Evolutionary conservation across 2,113 vertebrate genomes (phyloP).

Genomic region (Datnioides undecimradiatus): DNA sequence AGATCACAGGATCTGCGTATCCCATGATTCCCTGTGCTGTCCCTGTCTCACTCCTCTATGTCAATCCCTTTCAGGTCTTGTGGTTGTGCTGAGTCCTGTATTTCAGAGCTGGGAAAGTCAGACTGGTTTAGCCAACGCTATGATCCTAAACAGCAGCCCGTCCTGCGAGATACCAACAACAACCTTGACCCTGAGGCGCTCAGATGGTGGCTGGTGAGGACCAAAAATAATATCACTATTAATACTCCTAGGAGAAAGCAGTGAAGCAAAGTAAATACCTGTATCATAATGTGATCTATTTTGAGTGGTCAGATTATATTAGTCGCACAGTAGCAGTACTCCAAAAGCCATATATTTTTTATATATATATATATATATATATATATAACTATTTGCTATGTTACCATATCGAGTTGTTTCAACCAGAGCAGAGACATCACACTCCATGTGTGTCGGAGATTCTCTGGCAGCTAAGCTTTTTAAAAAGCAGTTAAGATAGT

Average conservation of each 20-base stretch:
- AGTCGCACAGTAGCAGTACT: too few species aligned
- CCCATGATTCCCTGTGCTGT: background rate
- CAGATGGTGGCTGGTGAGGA: slow-evolving; percentile 89
- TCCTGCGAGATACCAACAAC: slow-evolving; percentile 58
- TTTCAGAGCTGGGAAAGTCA: background rate
- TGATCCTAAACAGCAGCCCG: slow-evolving; percentile 67
- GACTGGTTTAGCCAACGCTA: slow-evolving; percentile 83
- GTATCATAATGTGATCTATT: background rate
- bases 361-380: too few species aligned
- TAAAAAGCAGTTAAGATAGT: too few species aligned
- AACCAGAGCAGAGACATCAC: too few species aligned
- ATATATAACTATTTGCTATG: too few species aligned
- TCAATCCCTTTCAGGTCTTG: slow-evolving; percentile 47
- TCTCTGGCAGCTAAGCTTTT: too few species aligned
- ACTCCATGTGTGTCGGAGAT: too few species aligned
- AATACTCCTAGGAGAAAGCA: background rate
- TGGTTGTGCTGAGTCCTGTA: slow-evolving; percentile 69
- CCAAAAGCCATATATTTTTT: too few species aligned
- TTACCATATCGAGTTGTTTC: too few species aligned
- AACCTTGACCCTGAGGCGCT: slow-evolving; percentile 70
- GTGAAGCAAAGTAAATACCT: background rate
- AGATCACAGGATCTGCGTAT: background rate
- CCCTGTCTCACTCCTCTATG: background rate
- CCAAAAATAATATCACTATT: background rate
- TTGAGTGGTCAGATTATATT: too few species aligned